Percentiles rank a stretch among this genome's conserved stretches.
These are phyloP conservation scores for Babyrousa celebensis DNA, from an alignment of 2,797 vertebrate genomes.

Conservation along the genomic window DNA sequence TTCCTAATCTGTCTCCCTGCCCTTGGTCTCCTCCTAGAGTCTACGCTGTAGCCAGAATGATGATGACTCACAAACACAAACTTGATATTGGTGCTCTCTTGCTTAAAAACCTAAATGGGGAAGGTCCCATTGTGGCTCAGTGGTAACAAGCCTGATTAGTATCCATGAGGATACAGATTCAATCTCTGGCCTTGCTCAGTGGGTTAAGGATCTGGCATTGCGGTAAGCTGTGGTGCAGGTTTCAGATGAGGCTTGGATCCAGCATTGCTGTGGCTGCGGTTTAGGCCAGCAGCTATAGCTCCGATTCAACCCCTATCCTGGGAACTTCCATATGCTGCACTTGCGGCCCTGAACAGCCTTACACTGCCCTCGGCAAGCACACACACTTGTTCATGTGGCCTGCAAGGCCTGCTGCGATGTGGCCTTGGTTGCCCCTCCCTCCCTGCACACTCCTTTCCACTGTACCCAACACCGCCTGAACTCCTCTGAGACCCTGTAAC, in stretches of 20 bases:
- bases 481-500: background rate
- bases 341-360: background rate
- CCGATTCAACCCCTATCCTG: too few relatives aligned
- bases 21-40: background rate
- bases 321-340: too few relatives aligned
- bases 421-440: background rate
- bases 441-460: background rate
- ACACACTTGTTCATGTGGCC: background rate
- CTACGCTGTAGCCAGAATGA: background rate
- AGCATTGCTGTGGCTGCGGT: too few relatives aligned
- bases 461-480: accelerated
- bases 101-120: background rate
- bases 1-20: background rate
- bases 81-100: background rate
- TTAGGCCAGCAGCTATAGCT: too few relatives aligned
- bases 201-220: too few relatives aligned
- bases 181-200: too few relatives aligned
- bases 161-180: too few relatives aligned
- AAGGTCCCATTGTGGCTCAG: too few relatives aligned
- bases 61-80: background rate
- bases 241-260: too few relatives aligned
- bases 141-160: too few relatives aligned
- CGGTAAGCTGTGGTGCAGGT: too few relatives aligned
- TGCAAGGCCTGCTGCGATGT: background rate
- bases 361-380: background rate